Base-by-base conservation (phyloP, 2,113 vertebrate species). In the Antidorcas marsupialis region DNA sequence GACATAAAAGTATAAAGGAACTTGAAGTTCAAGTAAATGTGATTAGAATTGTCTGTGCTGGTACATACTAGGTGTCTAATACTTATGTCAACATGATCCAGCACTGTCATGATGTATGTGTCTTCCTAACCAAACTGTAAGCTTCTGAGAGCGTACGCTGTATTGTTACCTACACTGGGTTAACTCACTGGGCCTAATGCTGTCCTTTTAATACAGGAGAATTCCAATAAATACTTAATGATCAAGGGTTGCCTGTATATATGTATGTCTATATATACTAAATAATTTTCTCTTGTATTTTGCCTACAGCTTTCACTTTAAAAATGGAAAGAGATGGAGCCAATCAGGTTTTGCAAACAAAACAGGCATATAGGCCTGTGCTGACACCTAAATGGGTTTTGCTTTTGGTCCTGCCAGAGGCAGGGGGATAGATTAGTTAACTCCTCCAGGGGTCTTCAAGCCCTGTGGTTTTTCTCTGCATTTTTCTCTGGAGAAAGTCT, bases 281-380 rank as follows among this genome's bases (percentile, higher is more conserved):
- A 71, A 55, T 53, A 93, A 89, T 88, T 55, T 96, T 52, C 81
- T 94, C 71, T 95, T 79, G 90, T 53, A 84, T 23, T 94, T 97
- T 81, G 93, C 94, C 94, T 95, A 94, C 36, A 97, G 94, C 94
- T 97, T 88, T 94, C 39, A 60, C 45, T 97, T 94, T 67, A 95
- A 97, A 97, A 96, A 89, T 84, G 55, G 93, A 83, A 98, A 95
- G 95, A 97, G 71, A 91, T 81, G 91, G 84, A 93, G 67, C 91
- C 95, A 97, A 98, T 97, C 82, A 95, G 60, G 36, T 83, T 97
- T 96, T 93, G 82, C 62, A 97, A 97, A 95, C 95, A 96, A 97
- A 97, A 95, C 47, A 97, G 52, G 30, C 62, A 81, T 39, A 39
- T 15, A 91, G 45, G 9, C 30, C 78, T 21, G 15, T 96, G 81